A percentile compares a stretch with the other conserved stretches of the same genome.
Evolutionary conservation across 2,797 vertebrate species (phyloP).

Genomic region (Odontamblyopus lacepedii): DNA sequence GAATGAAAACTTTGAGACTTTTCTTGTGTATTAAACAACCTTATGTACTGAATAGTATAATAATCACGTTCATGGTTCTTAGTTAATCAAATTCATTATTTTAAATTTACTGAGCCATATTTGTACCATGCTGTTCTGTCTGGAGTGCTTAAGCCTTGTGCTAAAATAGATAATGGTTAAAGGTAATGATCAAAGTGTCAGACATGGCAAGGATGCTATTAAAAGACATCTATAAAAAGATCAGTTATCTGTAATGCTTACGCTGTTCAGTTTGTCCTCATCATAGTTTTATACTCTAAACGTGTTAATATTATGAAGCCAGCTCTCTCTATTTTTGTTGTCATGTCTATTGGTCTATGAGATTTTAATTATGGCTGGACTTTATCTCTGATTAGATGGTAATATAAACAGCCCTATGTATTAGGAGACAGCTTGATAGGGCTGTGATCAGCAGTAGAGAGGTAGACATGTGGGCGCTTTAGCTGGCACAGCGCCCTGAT

Average conservation of each 20-base stretch:
- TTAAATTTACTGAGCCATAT: neutral
- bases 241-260: constrained; percentile 32
- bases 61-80: too few relatives aligned
- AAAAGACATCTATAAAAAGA: constrained; percentile 52
- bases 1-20: too few relatives aligned
- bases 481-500: constrained; percentile 20
- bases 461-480: constrained; percentile 6
- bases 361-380: constrained; percentile 38
- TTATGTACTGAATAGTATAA: too few relatives aligned
- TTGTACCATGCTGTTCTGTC: neutral
- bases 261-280: constrained; percentile 29
- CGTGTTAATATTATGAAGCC: constrained; percentile 43
- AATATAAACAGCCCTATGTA: constrained; percentile 30
- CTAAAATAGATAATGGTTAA: constrained; percentile 36
- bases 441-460: constrained; percentile 11
- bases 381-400: constrained; percentile 42
- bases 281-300: constrained; percentile 30
- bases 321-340: constrained; percentile 22
- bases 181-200: constrained; percentile 44
- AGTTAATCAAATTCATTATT: neutral
- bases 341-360: constrained; percentile 37
- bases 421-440: constrained; percentile 29
- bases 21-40: too few relatives aligned
- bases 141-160: constrained; percentile 12
- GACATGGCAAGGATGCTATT: constrained; percentile 43